Evolutionary conservation across 2,797 vertebrate species (phyloP), one percentile per base, ranked within the genome.

Genomic region (Serranus cabrilla): DNA sequence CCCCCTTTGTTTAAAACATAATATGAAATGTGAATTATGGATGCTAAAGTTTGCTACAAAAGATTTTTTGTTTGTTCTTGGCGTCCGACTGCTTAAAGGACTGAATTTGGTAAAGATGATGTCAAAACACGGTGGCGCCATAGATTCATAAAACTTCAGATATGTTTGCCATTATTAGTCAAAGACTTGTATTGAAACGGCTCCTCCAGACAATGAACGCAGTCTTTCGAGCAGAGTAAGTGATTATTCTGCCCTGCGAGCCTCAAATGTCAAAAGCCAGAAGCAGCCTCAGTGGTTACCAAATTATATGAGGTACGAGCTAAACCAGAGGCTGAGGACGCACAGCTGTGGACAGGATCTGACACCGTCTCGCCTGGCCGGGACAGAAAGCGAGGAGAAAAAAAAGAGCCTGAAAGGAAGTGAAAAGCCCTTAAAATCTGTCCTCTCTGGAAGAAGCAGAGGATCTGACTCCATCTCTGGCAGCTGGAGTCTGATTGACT

Each of bases 311-410:
- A 87, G 70, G 77, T 86, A 78, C 20, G 37, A 85, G 81, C 82
- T 57, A 21, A 79, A 90, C 60, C 75, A 47, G 79, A 87, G 77
- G 83, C 75, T 43, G 83, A 47, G 77, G 83, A 81, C 62, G 20
- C 77, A 55, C 77, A 88, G 78, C 83, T 87, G 87, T 0, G 67
- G 81, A 75, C 84, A 81, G 82, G 89, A 91, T 85, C 75, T 88
- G 81, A 90, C 88, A 88, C 81, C 10, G 45, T 82, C 72, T 83
- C 45, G 55, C 74, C 74, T 55, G 50, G 67, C 78, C 16, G 7
- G 58, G 73, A 59, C 54, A 49, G 14, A 66, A 56, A 63, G n/a
- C n/a, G n/a, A n/a, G n/a, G 34, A 1, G 13, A 21, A 60, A 68
- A 71, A 69, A 81, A 64, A 58, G 42, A 62, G 11, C 27, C 79